Evolutionary conservation across 2,797 vertebrate species (phyloP).

Genomic region (Mastacembelus armatus): DNA sequence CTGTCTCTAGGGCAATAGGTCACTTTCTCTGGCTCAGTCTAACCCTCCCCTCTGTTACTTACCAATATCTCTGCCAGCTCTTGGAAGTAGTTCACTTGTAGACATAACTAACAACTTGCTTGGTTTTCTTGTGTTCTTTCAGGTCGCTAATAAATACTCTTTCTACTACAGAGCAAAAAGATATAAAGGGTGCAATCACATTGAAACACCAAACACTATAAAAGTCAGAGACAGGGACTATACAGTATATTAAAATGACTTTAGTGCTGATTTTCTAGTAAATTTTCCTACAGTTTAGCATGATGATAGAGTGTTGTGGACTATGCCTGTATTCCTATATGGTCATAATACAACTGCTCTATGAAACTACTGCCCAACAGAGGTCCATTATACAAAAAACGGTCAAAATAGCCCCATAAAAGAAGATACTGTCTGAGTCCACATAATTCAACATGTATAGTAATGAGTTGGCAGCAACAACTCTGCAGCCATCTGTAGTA

Average conservation of each 20-base stretch:
- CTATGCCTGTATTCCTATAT: not conserved
- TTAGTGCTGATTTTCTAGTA: not conserved
- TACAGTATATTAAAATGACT: constrained; percentile 1
- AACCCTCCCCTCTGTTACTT: not conserved
- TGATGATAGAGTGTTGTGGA: not conserved
- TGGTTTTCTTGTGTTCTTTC: constrained; percentile 39
- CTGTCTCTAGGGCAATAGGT: constrained; percentile 62
- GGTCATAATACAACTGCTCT: not conserved
- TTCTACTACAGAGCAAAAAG: constrained; percentile 18
- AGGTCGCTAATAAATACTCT: constrained; percentile 41
- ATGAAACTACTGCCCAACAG: not conserved
- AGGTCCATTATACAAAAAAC: not conserved
- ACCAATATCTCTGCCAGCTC: constrained; percentile 25
- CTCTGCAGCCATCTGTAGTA: constrained; percentile 4
- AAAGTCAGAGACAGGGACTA: not conserved
- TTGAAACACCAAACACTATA: not conserved
- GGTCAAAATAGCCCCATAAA: not conserved
- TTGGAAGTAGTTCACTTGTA: constrained; percentile 41
- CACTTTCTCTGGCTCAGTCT: constrained; percentile 4
- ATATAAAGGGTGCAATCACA: constrained; percentile 17
- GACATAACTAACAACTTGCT: constrained; percentile 49
- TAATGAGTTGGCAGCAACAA: constrained; percentile 5
- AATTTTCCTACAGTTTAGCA: not conserved
- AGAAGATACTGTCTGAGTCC: not conserved
- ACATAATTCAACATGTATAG: constrained; percentile 6